Evolutionary conservation across 1,140 invertebrate species (phyloP), one percentile per base, ranked within the genome.

Genomic region (Brachionus asplanchnoidis): DNA sequence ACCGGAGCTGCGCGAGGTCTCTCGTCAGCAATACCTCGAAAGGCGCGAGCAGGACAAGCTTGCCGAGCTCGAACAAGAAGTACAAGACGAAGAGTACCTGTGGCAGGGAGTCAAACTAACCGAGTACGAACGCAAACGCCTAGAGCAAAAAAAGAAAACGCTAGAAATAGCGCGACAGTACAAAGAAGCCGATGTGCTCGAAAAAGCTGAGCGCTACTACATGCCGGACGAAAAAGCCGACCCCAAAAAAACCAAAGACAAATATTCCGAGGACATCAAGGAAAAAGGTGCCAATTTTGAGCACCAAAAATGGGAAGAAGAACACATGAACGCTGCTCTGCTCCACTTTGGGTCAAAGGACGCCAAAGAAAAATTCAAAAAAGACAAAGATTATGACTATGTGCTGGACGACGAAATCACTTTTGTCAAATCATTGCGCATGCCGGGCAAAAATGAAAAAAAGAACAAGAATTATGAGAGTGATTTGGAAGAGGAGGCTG

Each of bases 281-380:
- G 95, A 97, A 89, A 93, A 93, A 87, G 92, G 93, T 44, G 94
- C 94, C 1, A 94, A 96, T 89, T 95, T 95, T 6, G 97, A 99
- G 88, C 97, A 98, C 89, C 93, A 93, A 85, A 96, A 97, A 91
- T 99, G 97, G 97, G 97, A 99, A 91, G 95, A 97, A 84, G 97
- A 99, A 89, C 95, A 97, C 90, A 93, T 99, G 90, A 93, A 93
- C 26, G 94, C 95, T n/a, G 97, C 96, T 20, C 92, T 94, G 44
- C 94, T 97, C 88, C 92, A 93, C 87, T 97, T 98, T 92, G 97
- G 97, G 14, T 95, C 97, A 0, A 95, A 94, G 90, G 94, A 97
- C 91, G 93, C 93, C 26, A 94, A 91, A 92, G 88, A 91, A 28
- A 87, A 87, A 84, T 83, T 86, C 23, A 87, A 86, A 82, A 87